Evolutionary conservation across 1,140 invertebrate species (phyloP), one percentile per base, ranked within the genome.

Genomic region (Antheraea pernyi): DNA sequence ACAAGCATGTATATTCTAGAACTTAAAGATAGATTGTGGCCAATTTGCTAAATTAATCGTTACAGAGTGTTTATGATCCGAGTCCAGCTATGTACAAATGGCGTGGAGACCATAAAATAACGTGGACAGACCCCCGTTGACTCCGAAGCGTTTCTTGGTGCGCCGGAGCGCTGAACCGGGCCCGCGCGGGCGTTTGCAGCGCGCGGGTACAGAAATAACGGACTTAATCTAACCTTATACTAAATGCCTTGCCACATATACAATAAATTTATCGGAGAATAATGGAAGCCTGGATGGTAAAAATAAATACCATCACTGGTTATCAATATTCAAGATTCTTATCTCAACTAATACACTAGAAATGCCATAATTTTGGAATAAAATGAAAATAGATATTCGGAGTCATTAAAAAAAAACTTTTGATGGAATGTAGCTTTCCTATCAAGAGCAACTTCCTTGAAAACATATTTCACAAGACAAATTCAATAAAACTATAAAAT

Each of bases 171-270:
- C 87, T 73, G 36, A 46, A 70, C 76, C 65, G 70, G 73, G 71
- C 79, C 88, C 85, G 84, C 83, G 86, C 83, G 88, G 88, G 88
- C 88, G n/a, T 19, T 3, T 19, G 89, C 89, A 71, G 86, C 89
- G 82, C 87, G 82, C 87, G 87, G 86, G 83, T 71, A 90, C 89
- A 79, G 89, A 69, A 48, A 18, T 81, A 85, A 85, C 89, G 82
- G 89, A 69, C 88, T 88, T 89, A 89, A 66, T 48, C 82, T 85
- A 84, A 67, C 76, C 82, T 85, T 85, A 0, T 48, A 65, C 72
- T 77, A 80, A 59, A 70, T 2, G 67, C 61, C 73, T 74, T 74
- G 69, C 74, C 75, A 76, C 77, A 37, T 59, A 7, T 75, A 48
- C 42, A 48, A 13, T 39, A 39, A 6, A 39, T 11, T 42, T 42